Conservation (phyloP, 2,113 vertebrate species). For the Rhinolophus ferrumequinum region DNA sequence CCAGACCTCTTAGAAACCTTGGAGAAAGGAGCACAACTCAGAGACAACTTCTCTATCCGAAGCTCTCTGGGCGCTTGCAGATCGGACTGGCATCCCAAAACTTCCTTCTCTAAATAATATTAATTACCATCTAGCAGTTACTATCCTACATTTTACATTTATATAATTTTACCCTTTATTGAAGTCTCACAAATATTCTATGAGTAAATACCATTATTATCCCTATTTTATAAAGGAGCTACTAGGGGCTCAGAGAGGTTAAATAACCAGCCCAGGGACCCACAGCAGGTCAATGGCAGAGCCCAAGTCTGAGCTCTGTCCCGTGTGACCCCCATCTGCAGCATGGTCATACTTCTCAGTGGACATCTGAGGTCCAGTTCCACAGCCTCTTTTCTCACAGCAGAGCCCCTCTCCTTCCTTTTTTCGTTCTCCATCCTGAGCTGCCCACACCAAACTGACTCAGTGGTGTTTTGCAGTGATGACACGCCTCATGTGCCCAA, state of each 20-base stretch:
- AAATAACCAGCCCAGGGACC: neutral
- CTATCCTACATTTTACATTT: neutral
- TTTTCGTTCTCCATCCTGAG: accelerated
- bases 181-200: neutral
- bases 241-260: neutral
- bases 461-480: conserved; percentile 86
- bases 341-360: neutral
- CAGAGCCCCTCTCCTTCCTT: neutral
- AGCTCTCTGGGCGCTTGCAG: neutral
- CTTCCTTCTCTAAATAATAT: neutral
- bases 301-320: neutral
- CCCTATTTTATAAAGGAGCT: neutral
- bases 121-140: neutral
- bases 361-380: neutral
- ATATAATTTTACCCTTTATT: neutral
- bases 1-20: neutral
- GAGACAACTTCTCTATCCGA: neutral
- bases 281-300: neutral
- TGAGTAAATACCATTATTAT: neutral
- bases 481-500: conserved; percentile 94
- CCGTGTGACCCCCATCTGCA: neutral
- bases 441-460: neutral
- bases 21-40: neutral
- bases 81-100: neutral
- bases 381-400: neutral